Evolutionary conservation across 1,140 invertebrate genomes (phyloP).

Genomic region (Mamestra configurata): DNA sequence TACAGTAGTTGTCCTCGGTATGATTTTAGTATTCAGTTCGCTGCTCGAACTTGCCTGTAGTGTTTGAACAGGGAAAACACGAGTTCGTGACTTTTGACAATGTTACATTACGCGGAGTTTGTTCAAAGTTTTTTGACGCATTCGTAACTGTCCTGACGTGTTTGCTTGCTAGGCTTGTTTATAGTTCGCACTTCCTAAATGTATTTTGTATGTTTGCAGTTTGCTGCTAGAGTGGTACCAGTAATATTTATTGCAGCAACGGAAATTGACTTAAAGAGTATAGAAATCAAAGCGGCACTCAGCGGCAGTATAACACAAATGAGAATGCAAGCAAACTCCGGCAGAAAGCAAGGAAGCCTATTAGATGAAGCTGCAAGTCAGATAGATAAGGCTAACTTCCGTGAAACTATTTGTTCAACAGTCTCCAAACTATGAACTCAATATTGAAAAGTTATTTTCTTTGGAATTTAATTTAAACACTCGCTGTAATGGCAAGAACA

Average conservation of each 20-base stretch:
- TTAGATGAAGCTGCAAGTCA: slow-evolving; percentile 12
- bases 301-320: slow-evolving; percentile 3
- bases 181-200: background rate
- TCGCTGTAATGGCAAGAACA: slow-evolving; percentile 1
- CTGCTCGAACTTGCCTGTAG: slow-evolving; percentile 6
- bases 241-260: background rate
- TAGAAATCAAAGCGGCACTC: background rate
- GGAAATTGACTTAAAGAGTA: background rate
- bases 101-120: slow-evolving; percentile 10
- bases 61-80: slow-evolving; percentile 39
- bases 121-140: background rate
- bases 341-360: background rate
- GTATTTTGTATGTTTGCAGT: background rate
- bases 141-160: background rate
- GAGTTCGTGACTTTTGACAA: slow-evolving; percentile 32
- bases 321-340: slow-evolving; percentile 7
- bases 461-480: slow-evolving; percentile 17
- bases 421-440: slow-evolving; percentile 32
- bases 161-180: background rate
- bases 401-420: slow-evolving; percentile 9
- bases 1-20: slow-evolving; percentile 10
- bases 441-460: slow-evolving; percentile 38
- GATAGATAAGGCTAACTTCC: slow-evolving; percentile 27
- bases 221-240: background rate
- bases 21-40: slow-evolving; percentile 42